phyloP scores from a whole-genome alignment of 2,797 vertebrate species.

The Otolemur crassicaudatus region DNA sequence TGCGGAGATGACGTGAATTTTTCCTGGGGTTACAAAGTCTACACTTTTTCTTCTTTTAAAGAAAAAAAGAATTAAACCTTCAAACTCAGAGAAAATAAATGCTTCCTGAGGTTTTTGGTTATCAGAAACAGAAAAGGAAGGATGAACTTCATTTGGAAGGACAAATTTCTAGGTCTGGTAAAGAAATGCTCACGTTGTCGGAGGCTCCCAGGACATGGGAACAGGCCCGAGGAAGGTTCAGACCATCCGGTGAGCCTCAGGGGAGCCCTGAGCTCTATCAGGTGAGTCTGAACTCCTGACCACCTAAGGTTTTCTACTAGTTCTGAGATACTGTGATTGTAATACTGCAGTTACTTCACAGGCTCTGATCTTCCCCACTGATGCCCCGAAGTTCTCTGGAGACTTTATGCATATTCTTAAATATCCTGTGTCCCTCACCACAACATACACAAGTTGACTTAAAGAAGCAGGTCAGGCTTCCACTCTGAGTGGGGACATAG shows the following conservation, averaged over 20 bases:
- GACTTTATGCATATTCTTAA: conserved; percentile 22
- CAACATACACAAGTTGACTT: background rate
- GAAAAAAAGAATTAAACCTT: background rate
- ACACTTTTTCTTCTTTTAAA: background rate
- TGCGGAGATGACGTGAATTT: background rate
- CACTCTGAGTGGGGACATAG: background rate
- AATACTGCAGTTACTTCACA: background rate
- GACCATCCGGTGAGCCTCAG: background rate
- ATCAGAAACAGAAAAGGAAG: conserved; percentile 4
- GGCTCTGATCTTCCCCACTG: background rate
- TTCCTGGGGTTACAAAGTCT: background rate
- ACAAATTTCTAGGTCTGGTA: background rate
- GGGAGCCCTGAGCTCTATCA: background rate
- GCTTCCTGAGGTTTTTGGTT: background rate
- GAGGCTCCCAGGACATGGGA: background rate
- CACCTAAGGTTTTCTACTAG: background rate
- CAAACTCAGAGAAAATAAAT: conserved; percentile 8
- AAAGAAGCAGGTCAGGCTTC: conserved; percentile 4
- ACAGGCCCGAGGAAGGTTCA: background rate
- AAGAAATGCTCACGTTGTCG: background rate
- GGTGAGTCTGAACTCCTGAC: background rate
- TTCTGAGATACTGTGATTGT: background rate
- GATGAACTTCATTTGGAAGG: background rate
- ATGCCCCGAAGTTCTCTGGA: background rate
- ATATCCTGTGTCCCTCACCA: background rate